phyloP scores from a whole-genome alignment of 2,113 vertebrate genomes.

The Cyprinodon brontotheroides region DNA sequence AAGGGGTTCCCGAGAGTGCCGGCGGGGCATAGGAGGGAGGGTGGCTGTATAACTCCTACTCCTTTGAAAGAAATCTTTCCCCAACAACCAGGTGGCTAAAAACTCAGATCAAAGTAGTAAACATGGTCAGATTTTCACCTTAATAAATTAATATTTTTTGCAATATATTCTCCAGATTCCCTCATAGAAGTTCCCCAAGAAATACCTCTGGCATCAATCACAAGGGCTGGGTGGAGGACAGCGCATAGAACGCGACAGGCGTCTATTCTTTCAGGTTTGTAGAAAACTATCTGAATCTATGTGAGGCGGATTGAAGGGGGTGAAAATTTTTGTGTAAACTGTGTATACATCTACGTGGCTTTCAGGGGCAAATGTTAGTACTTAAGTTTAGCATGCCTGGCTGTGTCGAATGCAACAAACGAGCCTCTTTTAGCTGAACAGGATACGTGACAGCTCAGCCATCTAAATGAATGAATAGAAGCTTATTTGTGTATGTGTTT shows the following conservation, averaged over 20 bases:
- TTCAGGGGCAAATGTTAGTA: slow-evolving; percentile 13
- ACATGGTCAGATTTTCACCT: background rate
- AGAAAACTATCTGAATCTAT: slow-evolving; percentile 1
- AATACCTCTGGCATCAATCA: slow-evolving; percentile 94
- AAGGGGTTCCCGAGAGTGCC: slow-evolving; percentile 92
- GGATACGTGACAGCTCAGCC: slow-evolving; percentile 30
- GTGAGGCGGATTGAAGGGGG: background rate
- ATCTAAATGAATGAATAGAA: slow-evolving; percentile 44
- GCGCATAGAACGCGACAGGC: no score
- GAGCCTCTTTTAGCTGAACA: slow-evolving; percentile 42
- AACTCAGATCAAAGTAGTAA: background rate
- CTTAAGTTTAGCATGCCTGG: slow-evolving; percentile 29
- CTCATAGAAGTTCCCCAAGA: slow-evolving; percentile 94
- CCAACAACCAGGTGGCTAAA: slow-evolving; percentile 87
- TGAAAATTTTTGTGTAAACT: slow-evolving; percentile 6
- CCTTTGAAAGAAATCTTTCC: slow-evolving; percentile 98
- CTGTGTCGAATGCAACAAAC: slow-evolving; percentile 55
- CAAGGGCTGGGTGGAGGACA: slow-evolving; percentile 97
- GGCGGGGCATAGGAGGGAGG: slow-evolving; percentile 91
- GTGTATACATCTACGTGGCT: background rate
- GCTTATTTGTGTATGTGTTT: slow-evolving; percentile 32
- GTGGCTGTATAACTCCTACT: slow-evolving; percentile 97
- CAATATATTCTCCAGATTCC: slow-evolving; percentile 74
- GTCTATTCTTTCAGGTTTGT: slow-evolving; percentile 98
- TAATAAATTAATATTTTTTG: background rate